Conservation (phyloP, 92 coral and sea anemone species). For the Porites cylindrica region DNA sequence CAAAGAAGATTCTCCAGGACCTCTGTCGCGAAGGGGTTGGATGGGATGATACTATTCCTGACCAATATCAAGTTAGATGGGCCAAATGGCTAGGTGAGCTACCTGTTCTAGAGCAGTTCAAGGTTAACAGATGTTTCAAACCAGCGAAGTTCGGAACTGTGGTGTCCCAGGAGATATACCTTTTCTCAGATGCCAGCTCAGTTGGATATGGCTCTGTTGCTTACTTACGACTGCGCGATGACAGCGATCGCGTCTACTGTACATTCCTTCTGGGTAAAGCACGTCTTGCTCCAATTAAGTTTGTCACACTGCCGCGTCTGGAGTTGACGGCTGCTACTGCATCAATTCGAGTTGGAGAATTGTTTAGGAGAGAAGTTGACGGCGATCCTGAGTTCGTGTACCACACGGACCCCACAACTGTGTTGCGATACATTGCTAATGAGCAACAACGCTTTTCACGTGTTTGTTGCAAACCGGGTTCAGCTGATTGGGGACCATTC, state of each 20-base stretch:
- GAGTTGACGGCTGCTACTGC: conserved; percentile 59
- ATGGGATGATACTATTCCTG: conserved; percentile 67
- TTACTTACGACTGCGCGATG: conserved; percentile 39
- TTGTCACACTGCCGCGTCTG: conserved; percentile 49
- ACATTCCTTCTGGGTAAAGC: conserved; percentile 63
- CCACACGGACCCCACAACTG: conserved; percentile 56
- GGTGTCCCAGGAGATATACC: conserved; percentile 35
- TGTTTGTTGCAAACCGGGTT: conserved; percentile 59
- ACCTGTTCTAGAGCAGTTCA: conserved; percentile 48
- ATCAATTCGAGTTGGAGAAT: conserved; percentile 47
- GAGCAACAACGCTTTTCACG: too few species aligned
- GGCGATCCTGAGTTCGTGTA: conserved; percentile 27
- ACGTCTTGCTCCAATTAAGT: conserved; percentile 59
- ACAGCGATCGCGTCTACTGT: conserved; percentile 32
- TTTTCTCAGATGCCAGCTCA: conserved; percentile 60
- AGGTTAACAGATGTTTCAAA: conserved; percentile 52
- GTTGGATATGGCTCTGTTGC: conserved; percentile 65
- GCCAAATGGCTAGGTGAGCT: conserved; percentile 56
- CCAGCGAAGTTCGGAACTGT: conserved; percentile 65
- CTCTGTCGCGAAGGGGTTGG: conserved; percentile 60
- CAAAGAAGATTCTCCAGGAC: conserved; percentile 70
- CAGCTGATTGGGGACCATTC: conserved; percentile 45
- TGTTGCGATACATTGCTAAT: conserved; percentile 40
- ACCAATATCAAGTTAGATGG: conserved; percentile 52
- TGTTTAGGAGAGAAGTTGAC: conserved; percentile 7